A percentile compares a stretch with the other conserved stretches of the same genome.
Evolutionary conservation across 53 echinoderm and acorn worm genomes (phyloP).

Genomic region (Crossaster papposus): DNA sequence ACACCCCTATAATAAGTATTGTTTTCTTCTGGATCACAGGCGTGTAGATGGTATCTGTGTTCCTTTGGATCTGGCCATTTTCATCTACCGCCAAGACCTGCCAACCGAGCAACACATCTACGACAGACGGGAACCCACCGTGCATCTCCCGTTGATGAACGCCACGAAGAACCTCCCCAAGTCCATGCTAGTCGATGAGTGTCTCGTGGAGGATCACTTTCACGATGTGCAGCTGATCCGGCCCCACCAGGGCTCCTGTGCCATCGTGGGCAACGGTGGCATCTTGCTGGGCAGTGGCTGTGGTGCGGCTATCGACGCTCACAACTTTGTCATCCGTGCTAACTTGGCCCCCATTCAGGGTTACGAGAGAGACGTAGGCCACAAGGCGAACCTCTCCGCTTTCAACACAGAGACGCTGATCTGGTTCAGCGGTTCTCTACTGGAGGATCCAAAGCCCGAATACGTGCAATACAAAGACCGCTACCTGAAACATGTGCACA

Average conservation of each 20-base stretch:
- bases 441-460: conserved; percentile 29
- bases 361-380: conserved; percentile 67
- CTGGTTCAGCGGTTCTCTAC: conserved; percentile 53
- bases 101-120: conserved; percentile 58
- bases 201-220: conserved; percentile 63
- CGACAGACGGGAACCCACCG: conserved; percentile 36
- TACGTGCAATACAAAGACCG: conserved; percentile 20
- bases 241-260: conserved; percentile 64
- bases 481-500: conserved; percentile 44
- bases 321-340: conserved; percentile 74
- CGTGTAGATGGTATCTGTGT: background rate
- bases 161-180: background rate
- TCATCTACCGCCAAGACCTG: conserved; percentile 68
- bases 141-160: conserved; percentile 23
- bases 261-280: conserved; percentile 74
- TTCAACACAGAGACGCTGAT: conserved; percentile 79
- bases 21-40: background rate
- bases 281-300: conserved; percentile 66
- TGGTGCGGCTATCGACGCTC: conserved; percentile 67
- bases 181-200: conserved; percentile 40
- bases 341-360: conserved; percentile 72
- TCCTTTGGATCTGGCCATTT: conserved; percentile 45
- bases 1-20: too few relatives aligned
- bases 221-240: conserved; percentile 48
- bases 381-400: conserved; percentile 67